Conservation (phyloP, 2,888 invertebrate genomes). For the Chesias legatella region DNA sequence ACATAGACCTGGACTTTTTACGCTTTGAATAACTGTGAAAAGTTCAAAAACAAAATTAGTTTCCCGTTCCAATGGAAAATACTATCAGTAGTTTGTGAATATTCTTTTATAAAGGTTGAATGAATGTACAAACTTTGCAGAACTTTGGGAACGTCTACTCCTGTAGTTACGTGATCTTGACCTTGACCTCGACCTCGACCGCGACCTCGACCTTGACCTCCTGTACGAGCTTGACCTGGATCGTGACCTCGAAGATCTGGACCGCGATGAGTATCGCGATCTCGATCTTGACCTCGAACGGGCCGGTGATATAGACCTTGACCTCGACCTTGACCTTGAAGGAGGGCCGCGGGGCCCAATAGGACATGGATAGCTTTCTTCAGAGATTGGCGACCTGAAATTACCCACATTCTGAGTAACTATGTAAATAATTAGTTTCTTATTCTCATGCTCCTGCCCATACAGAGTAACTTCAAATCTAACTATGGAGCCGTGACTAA, state of each 20-base stretch:
- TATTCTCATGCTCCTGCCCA: too few species aligned
- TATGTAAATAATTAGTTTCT: too few species aligned
- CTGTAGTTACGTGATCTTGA: constrained; percentile 52
- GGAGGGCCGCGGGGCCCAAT: constrained; percentile 58
- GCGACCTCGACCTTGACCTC: constrained; percentile 52
- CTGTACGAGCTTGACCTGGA: constrained; percentile 55
- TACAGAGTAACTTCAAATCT: too few species aligned
- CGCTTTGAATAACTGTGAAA: constrained; percentile 63
- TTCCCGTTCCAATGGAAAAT: too few species aligned
- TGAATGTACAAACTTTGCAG: constrained; percentile 59
- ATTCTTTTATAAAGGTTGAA: too few species aligned
- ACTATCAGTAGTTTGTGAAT: too few species aligned
- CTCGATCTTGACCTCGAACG: constrained; percentile 45
- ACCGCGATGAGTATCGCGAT: constrained; percentile 45
- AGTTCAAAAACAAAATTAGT: constrained; percentile 32
- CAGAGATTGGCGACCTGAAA: constrained; percentile 43
- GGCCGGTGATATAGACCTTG: constrained; percentile 30
- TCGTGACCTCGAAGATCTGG: constrained; percentile 37
- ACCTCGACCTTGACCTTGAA: constrained; percentile 30
- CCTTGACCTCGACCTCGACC: constrained; percentile 41
- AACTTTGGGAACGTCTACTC: constrained; percentile 57
- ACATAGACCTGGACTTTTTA: constrained; percentile 67
- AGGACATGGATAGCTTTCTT: constrained; percentile 40
- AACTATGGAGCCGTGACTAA: too few species aligned
- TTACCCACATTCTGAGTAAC: background rate